Evolutionary conservation across 2,113 vertebrate species (phyloP).

Genomic region (Muntiacus reevesi): DNA sequence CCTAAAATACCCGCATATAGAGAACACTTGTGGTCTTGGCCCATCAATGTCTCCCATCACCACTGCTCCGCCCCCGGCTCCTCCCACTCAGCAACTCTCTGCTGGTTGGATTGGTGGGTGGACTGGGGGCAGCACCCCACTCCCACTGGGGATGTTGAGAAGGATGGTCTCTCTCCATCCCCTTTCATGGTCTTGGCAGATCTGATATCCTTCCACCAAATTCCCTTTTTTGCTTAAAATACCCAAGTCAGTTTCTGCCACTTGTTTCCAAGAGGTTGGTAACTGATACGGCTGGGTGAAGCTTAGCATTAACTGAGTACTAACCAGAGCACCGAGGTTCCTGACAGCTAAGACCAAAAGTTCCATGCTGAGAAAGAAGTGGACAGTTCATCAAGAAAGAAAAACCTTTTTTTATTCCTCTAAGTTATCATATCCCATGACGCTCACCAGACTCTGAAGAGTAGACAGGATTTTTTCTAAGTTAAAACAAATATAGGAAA

Average conservation of each 20-base stretch:
- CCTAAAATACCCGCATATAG: background rate
- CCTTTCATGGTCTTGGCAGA: background rate
- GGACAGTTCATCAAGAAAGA: background rate
- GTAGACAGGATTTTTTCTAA: background rate
- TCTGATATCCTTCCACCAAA: background rate
- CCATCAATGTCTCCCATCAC: background rate
- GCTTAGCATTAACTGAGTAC: too few relatives aligned
- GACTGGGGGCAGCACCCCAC: background rate
- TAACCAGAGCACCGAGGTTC: accelerated
- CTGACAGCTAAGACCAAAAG: background rate
- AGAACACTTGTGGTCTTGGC: background rate
- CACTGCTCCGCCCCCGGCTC: accelerated
- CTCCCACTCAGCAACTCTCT: background rate
- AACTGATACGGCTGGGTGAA: background rate
- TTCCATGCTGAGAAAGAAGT: background rate
- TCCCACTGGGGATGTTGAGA: background rate
- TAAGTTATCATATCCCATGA: background rate
- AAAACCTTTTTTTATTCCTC: background rate
- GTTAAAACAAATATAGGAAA: background rate
- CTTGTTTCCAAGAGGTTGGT: background rate
- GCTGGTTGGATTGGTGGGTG: background rate
- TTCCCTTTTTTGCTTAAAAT: background rate
- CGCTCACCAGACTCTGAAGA: background rate
- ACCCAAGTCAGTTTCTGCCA: background rate
- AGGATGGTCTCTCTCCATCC: background rate